These are phyloP conservation scores for Heterodera carotae DNA, from an alignment of 1,140 invertebrate genomes.

Conservation along the genomic window DNA sequence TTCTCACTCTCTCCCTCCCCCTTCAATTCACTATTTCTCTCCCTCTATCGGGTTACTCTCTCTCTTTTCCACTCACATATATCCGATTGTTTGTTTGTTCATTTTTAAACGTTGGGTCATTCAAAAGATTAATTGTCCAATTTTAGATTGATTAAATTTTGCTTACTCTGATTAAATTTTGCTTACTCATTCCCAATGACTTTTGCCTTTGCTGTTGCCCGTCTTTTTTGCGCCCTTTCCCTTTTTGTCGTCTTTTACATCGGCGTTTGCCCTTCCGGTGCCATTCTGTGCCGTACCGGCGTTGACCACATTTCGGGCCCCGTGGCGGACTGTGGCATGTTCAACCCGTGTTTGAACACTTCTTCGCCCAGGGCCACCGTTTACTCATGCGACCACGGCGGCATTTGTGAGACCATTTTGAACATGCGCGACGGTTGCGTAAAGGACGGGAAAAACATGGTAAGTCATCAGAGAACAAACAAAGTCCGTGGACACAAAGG, in stretches of 20 bases:
- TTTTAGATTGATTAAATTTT: too few species aligned
- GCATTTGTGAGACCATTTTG: constrained; percentile 17
- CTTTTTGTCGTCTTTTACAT: neutral
- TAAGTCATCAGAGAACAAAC: too few species aligned
- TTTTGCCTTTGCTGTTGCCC: neutral
- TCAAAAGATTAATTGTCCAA: too few species aligned
- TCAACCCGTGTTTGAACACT: constrained; percentile 14
- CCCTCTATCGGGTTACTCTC: neutral
- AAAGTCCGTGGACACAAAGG: neutral
- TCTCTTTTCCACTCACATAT: too few species aligned
- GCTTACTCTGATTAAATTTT: too few species aligned
- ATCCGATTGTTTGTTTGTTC: too few species aligned
- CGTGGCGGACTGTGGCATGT: constrained; percentile 9
- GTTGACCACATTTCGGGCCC: constrained; percentile 10
- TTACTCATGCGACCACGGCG: constrained; percentile 11
- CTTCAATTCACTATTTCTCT: neutral
- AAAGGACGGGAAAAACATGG: constrained; percentile 1
- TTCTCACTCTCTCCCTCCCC: neutral
- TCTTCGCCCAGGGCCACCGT: neutral
- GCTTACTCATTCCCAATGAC: too few species aligned
- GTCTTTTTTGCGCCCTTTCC: neutral
- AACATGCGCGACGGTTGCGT: constrained; percentile 7
- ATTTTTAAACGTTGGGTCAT: too few species aligned
- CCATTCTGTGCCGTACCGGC: constrained; percentile 15
- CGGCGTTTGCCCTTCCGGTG: neutral